Evolutionary conservation across 1,140 invertebrate genomes (phyloP).

Genomic region (Eurytemora carolleeae): DNA sequence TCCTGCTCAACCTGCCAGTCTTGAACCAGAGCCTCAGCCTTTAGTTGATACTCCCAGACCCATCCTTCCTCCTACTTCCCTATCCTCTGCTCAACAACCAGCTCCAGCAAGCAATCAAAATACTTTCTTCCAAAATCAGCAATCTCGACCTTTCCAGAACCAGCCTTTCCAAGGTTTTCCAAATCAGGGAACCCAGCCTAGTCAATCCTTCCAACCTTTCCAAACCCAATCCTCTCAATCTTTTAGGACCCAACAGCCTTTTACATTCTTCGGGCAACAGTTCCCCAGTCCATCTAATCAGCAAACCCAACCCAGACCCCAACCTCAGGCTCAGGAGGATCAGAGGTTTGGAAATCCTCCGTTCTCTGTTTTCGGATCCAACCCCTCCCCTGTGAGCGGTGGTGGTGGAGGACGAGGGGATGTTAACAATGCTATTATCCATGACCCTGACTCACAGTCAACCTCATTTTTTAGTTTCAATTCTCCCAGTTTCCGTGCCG

Average conservation of each 20-base stretch:
- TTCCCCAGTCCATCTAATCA: background rate
- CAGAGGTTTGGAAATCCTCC: no score
- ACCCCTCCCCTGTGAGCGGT: background rate
- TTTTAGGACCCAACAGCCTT: background rate
- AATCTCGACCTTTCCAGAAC: background rate
- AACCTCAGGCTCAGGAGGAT: background rate
- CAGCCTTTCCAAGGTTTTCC: background rate
- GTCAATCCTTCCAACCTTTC: background rate
- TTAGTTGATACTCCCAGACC: no score
- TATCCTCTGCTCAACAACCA: no score
- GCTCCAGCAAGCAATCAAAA: background rate
- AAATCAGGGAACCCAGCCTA: background rate
- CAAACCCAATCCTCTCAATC: no score
- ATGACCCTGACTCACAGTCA: constrained; percentile 12
- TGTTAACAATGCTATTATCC: constrained; percentile 10
- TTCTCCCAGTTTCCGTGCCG: background rate
- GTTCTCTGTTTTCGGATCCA: background rate
- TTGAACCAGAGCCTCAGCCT: no score
- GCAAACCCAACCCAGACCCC: background rate
- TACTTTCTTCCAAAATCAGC: background rate
- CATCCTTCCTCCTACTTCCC: no score
- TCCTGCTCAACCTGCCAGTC: no score
- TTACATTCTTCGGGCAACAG: background rate
- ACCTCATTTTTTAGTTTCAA: constrained; percentile 13
- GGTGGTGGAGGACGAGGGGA: background rate